Evolutionary conservation across 92 coral and sea anemone genomes (phyloP), one percentile per base, ranked within the genome.

Genomic region (Chrysogorgia sp.): DNA sequence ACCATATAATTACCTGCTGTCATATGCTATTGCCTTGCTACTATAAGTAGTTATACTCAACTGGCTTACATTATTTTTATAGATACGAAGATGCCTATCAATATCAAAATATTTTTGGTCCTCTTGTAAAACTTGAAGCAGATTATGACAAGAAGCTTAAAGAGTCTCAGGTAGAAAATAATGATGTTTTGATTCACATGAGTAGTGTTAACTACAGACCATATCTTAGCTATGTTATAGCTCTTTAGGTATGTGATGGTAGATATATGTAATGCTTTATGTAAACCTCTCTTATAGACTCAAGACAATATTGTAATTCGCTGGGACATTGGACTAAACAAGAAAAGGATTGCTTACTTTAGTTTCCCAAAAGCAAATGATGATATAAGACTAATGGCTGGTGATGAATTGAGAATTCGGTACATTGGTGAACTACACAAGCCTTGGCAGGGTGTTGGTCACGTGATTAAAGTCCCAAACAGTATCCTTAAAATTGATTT

Each of bases 41-140:
- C n/a, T n/a, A n/a, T n/a, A n/a, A 37, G 12, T 37, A 37, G 6
- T 72, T 75, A 59, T 77, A 21, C 48, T 23, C 35, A 58, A 8
- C 19, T 49, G 3, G 14, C 28, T 76, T 34, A 0, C 43, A 41
- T 23, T 41, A n/a, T 63, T 1, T 66, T 58, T 50, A 37, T 62
- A 93, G 99, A 77, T 96, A 96, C 69, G 99, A 96, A 74, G 99
- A 96, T 91, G 99, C 99, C 3, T 96, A 96, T 81, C 99, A 96
- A 76, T 96, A 96, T 80, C 98, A 94, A 77, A 94, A 94, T 71
- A 91, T 91, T 57, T 94, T 94, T 94, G 98, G 98, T 62, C 98
- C 98, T 60, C 92, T 94, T 34, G 98, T 94, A 10, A 94, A 94
- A 65, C 88, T 91, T 52, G 98, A 94, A 74, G 98, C 98, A 20